Conservation (phyloP, 2,797 vertebrate genomes). For the Botia almorhae region DNA sequence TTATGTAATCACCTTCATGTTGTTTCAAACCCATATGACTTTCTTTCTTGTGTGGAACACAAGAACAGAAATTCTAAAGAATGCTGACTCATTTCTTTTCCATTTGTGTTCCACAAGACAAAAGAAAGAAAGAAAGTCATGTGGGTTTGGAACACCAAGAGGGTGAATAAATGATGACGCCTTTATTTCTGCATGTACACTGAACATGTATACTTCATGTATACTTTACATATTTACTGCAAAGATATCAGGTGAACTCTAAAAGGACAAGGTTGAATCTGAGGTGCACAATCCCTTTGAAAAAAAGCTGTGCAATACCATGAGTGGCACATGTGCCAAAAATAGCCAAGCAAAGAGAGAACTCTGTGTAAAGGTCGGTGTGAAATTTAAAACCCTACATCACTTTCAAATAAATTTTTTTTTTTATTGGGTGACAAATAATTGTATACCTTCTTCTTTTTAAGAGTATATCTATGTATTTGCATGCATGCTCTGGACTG, state of each 20-base stretch:
- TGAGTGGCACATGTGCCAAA: slow-evolving; percentile 64
- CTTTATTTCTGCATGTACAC: background rate
- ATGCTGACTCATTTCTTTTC: background rate
- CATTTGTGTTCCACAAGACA: background rate
- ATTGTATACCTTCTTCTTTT: background rate
- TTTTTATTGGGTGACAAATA: background rate
- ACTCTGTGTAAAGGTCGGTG: slow-evolving; percentile 79
- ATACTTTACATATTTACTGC: background rate
- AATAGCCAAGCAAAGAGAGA: slow-evolving; percentile 74
- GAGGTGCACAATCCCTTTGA: slow-evolving; percentile 58
- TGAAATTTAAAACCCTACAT: slow-evolving; percentile 56
- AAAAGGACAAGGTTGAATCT: slow-evolving; percentile 8
- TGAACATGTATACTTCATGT: background rate
- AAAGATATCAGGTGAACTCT: background rate
- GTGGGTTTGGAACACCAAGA: background rate
- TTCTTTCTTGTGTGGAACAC: background rate
- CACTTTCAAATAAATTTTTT: slow-evolving; percentile 19
- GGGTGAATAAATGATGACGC: background rate
- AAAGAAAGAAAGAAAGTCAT: background rate
- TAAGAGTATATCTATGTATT: slow-evolving; percentile 17
- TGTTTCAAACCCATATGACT: background rate
- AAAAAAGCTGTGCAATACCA: slow-evolving; percentile 71
- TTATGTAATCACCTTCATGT: background rate
- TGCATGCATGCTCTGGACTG: no score
- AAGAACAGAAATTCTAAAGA: background rate